Percentiles rank a stretch among this genome's conserved stretches.
These are phyloP conservation scores for Geothlypis trichas DNA, from an alignment of 2,113 vertebrate genomes.

Conservation along the genomic window DNA sequence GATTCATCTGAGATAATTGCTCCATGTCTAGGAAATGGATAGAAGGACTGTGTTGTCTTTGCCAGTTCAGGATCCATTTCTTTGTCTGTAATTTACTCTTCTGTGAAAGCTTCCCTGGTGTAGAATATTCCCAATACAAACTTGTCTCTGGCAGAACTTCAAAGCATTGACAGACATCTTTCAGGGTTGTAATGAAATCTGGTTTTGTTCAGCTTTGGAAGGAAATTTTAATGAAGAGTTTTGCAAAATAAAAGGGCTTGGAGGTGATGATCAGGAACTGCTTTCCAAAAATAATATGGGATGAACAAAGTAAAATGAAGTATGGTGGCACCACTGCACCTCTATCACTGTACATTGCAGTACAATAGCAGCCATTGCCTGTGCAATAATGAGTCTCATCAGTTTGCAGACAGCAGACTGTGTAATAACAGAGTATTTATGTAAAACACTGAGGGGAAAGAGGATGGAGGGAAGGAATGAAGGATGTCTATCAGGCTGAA, in stretches of 20 bases:
- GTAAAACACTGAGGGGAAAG: conserved; percentile 33
- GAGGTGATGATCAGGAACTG: not conserved
- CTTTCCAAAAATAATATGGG: not conserved
- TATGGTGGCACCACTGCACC: not conserved
- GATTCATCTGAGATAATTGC: not conserved
- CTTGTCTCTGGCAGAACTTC: not conserved
- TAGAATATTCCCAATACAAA: not conserved
- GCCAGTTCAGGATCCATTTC: not conserved
- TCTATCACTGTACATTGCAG: not conserved
- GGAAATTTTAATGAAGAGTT: not conserved
- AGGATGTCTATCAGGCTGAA: conserved; percentile 27
- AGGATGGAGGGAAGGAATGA: not conserved
- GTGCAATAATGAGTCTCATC: conserved; percentile 16
- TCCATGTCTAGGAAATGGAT: not conserved
- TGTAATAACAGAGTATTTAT: conserved; percentile 55
- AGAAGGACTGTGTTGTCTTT: not conserved
- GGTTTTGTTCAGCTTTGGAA: not conserved
- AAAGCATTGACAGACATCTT: not conserved
- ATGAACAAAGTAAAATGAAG: not conserved
- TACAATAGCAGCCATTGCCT: not conserved
- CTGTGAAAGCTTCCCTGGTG: not conserved
- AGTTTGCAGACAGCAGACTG: conserved; percentile 45
- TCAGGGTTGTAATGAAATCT: not conserved
- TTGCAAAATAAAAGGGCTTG: not conserved
- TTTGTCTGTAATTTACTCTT: not conserved